Percentiles rank a stretch among this genome's conserved stretches.
phyloP scores from a whole-genome alignment of 2,888 invertebrate genomes.

The Portevinia maculata region DNA sequence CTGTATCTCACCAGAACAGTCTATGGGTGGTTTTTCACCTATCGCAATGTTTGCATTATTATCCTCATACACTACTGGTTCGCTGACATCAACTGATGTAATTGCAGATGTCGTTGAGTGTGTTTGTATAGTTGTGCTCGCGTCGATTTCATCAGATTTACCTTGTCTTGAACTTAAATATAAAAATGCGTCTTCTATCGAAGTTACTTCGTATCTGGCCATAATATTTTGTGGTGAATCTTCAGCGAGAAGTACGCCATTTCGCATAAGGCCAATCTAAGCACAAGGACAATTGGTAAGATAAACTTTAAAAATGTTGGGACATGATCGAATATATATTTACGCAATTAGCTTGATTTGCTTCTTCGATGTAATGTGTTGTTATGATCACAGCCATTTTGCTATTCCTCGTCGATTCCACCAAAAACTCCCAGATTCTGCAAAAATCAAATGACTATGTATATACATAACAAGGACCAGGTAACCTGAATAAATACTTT shows the following conservation, averaged over 20 bases:
- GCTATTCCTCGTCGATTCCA: slow-evolving; percentile 87
- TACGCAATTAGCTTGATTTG: slow-evolving; percentile 91
- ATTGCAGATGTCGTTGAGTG: slow-evolving; percentile 76
- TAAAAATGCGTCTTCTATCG: slow-evolving; percentile 94
- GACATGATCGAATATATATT: slow-evolving; percentile 76
- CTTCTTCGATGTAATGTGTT: slow-evolving; percentile 97
- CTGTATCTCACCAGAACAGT: slow-evolving; percentile 63
- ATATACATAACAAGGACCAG: not conserved
- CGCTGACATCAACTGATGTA: slow-evolving; percentile 78
- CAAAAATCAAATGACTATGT: slow-evolving; percentile 4
- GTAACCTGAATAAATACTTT: slow-evolving; percentile 83
- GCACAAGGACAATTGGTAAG: slow-evolving; percentile 9
- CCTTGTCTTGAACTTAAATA: slow-evolving; percentile 87
- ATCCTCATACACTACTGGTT: slow-evolving; percentile 69
- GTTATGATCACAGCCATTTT: slow-evolving; percentile 94
- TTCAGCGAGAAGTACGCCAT: slow-evolving; percentile 93
- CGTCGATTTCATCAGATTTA: slow-evolving; percentile 79
- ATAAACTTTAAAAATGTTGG: not conserved
- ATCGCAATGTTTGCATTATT: slow-evolving; percentile 73
- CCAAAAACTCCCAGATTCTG: slow-evolving; percentile 95
- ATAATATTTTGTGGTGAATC: slow-evolving; percentile 90
- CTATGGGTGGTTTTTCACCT: slow-evolving; percentile 76
- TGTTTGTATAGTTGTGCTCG: slow-evolving; percentile 73
- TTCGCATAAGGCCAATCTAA: slow-evolving; percentile 95
- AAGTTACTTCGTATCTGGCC: slow-evolving; percentile 87